Percentiles rank a stretch among this genome's conserved stretches.
Conservation (phyloP, 2,113 vertebrate genomes). For the Stegostoma tigrinum region DNA sequence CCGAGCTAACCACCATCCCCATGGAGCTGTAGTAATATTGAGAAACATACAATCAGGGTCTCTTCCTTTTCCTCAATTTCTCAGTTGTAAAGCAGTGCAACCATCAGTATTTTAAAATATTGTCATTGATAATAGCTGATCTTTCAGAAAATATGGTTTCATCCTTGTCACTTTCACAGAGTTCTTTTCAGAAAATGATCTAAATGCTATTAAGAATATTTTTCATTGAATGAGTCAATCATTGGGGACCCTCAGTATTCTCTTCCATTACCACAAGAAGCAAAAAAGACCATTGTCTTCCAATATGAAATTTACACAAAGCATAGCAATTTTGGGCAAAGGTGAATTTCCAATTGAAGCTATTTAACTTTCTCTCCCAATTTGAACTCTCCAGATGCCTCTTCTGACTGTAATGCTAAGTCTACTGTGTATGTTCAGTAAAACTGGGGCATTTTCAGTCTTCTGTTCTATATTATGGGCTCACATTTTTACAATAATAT, state of each 20-base stretch:
- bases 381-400: not conserved
- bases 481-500: too few relatives aligned
- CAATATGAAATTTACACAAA: not conserved
- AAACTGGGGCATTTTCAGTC: too few relatives aligned
- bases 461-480: too few relatives aligned
- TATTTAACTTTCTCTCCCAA: not conserved
- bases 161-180: not conserved
- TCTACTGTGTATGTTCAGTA: too few relatives aligned
- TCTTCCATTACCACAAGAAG: not conserved
- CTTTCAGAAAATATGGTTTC: not conserved
- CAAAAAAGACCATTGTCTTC: not conserved
- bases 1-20: too few relatives aligned
- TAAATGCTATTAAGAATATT: not conserved
- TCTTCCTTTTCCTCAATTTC: not conserved
- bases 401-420: not conserved
- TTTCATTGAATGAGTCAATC: not conserved
- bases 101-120: not conserved
- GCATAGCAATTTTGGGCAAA: too few relatives aligned
- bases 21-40: not conserved
- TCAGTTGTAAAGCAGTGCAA: too few relatives aligned
- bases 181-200: not conserved
- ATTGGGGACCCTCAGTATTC: not conserved
- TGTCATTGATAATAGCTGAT: not conserved
- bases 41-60: too few relatives aligned
- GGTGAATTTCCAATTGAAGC: too few relatives aligned